Base-by-base conservation (phyloP, 2,888 invertebrate genomes). In the Trichacis sp. region DNA sequence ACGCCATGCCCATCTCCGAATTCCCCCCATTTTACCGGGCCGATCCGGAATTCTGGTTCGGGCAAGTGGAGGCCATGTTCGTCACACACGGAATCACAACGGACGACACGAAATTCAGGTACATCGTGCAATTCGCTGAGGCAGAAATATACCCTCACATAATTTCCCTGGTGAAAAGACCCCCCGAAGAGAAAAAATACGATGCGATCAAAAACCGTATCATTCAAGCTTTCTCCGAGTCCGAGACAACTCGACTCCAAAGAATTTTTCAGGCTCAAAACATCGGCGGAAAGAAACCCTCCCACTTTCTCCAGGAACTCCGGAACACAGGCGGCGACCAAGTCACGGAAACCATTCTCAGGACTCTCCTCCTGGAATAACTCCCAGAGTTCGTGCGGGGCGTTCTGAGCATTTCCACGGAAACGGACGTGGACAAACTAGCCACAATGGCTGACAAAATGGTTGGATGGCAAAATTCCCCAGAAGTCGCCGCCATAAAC, bases 361-460 rank as follows among this genome's bases (percentile, higher is more conserved):
- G 46, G 17, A 46, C 46, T 8, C 20, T 46, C 12, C 6, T 46
- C 46, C 3, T 46, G 4, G 18, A 55, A 15, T 19, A 36, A 1
- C 12, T 55, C 0, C 42, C 30, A 3, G 24, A 18, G 0, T 18
- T 20, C 2, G 36, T 17, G n/a, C 48, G 46, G 11, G 15, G 19
- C 1, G 5, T 55, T 1, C 40, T 55, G 1, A 29, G 2, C 1
- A 46, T 46, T 5, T 18, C 36, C 8, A 46, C 20, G 1, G 19
- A n/a, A 18, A n/a, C 15, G 2, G 1, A 17, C 3, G 1, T 54
- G 1, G 55, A 48, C 5, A 55, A 36, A 8, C 14, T 55, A 2
- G 48, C 55, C 1, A n/a, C 14, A 14, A 48, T 55, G 47, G 55
- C 55, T 6, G 55, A 55, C 17, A 11, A 20, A 0, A 48, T 55